Evolutionary conservation across 2,888 invertebrate genomes (phyloP), one percentile per base, ranked within the genome.

Genomic region (Apeira syringaria): DNA sequence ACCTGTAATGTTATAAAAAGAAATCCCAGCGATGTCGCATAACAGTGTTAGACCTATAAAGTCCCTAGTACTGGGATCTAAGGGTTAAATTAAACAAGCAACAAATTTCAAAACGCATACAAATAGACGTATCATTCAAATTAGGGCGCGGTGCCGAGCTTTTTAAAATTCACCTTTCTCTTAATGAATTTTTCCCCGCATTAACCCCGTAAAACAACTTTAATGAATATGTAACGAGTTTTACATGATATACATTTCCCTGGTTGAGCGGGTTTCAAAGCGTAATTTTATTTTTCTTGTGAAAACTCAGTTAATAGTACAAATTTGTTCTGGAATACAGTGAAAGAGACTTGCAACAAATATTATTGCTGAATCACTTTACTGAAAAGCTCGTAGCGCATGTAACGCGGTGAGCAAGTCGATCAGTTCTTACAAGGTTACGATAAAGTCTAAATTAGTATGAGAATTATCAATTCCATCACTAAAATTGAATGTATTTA

Each of bases 141-240:
- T 24, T 33, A 34, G 11, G 15, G 11, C 3, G 12, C 4, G 0
- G 10, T 13, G 29, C 13, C 22, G 26, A 26, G 27, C 35, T 40
- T n/a, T 45, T 39, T 27, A 24, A 32, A 41, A 34, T 36, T 29
- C 25, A 38, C 35, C 28, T 39, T n/a, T 1, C 28, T 25, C 30
- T 11, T 49, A 54, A 51, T 54, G 41, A 51, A 54, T 51, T 36
- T 42, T 40, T 29, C 43, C 34, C 38, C 46, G 25, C 39, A 51
- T 54, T 51, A 54, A 41, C 33, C 47, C 34, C 17, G 44, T 47
- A 45, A 47, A 49, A 45, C 51, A 49, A 50, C 44, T 51, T 51
- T 49, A 47, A 49, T 54, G 49, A 54, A 54, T 54, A 47, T 40
- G 44, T 51, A 51, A 54, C 45, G 47, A 49, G 47, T 18, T 45